Conservation (phyloP, 2,797 vertebrate species). For the Tolypeutes matacus region DNA sequence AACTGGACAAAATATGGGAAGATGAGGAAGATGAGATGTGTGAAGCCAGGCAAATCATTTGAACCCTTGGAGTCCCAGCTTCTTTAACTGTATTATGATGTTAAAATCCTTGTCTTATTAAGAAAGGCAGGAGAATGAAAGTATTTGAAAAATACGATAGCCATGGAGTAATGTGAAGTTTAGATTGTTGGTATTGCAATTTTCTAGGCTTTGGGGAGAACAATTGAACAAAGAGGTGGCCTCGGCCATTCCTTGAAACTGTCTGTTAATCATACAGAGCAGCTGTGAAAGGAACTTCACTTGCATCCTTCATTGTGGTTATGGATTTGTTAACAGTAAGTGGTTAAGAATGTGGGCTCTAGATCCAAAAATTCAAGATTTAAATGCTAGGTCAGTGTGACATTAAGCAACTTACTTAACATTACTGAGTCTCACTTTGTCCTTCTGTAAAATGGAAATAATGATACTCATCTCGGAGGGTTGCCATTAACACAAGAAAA, state of each 20-base stretch:
- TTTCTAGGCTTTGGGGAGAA: neutral
- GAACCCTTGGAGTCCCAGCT: neutral
- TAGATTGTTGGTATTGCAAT: neutral
- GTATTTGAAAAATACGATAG: neutral
- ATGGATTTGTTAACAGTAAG: neutral
- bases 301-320: neutral
- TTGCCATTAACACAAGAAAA: neutral
- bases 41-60: neutral
- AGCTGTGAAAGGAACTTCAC: neutral
- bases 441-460: neutral
- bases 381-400: neutral
- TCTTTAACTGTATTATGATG: neutral
- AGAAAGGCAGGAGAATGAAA: neutral
- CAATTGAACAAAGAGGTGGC: too few relatives aligned
- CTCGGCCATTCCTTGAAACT: neutral
- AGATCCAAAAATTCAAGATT: neutral
- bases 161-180: neutral
- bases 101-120: neutral
- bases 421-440: neutral
- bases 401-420: neutral
- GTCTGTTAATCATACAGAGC: neutral
- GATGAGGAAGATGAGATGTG: neutral
- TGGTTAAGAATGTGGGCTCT: neutral
- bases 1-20: neutral
- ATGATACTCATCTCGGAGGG: neutral